phyloP scores from a whole-genome alignment of 2,888 invertebrate species.

The Lamellibrachia satsuma region DNA sequence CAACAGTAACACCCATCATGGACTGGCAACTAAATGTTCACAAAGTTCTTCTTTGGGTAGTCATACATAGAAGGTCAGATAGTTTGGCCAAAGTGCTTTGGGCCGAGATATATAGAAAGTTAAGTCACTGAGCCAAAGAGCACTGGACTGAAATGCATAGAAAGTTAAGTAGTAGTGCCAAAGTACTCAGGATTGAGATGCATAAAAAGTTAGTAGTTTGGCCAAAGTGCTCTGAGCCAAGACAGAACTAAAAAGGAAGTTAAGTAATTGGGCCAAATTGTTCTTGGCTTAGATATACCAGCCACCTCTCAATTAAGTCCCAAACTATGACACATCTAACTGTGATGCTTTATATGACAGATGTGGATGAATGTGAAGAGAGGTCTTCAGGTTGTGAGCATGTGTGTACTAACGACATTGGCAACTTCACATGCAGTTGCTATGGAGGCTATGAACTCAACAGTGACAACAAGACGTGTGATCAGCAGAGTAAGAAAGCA shows the following conservation, averaged over 20 bases:
- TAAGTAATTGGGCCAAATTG: background rate
- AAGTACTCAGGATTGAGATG: background rate
- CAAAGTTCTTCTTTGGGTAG: no score
- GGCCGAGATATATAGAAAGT: no score
- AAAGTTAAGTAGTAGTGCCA: no score
- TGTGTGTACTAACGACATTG: slow-evolving; percentile 5
- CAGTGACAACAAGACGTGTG: background rate
- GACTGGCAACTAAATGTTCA: no score
- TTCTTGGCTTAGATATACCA: background rate
- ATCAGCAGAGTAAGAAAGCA: background rate
- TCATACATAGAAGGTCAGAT: no score
- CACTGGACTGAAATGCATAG: no score
- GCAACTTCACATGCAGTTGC: slow-evolving; percentile 20
- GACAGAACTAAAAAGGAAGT: background rate
- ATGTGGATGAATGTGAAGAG: slow-evolving; percentile 27
- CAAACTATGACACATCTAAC: background rate
- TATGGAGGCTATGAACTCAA: background rate
- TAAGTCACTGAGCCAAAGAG: no score
- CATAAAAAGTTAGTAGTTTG: background rate
- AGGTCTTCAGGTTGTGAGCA: slow-evolving; percentile 9
- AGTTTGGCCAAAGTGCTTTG: no score
- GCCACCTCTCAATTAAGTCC: background rate
- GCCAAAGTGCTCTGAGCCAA: background rate
- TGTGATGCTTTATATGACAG: slow-evolving; percentile 8
- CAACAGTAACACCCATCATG: background rate